Conservation (phyloP, 2,888 invertebrate genomes). For the Sinelater perroti region DNA sequence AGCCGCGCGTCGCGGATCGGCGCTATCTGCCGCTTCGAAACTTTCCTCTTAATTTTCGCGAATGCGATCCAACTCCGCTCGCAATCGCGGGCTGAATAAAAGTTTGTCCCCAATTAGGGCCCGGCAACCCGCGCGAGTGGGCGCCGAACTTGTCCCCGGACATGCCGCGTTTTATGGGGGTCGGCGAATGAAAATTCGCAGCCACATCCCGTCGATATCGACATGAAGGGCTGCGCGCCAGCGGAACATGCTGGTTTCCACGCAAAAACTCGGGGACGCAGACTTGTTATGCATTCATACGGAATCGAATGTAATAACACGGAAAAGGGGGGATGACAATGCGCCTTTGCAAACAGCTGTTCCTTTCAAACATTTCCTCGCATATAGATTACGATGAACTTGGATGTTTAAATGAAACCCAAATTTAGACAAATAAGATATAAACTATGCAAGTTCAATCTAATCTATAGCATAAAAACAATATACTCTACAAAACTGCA, state of each 20-base stretch:
- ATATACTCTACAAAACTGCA: too few relatives aligned
- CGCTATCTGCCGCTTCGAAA: conserved; percentile 11
- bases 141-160: background rate
- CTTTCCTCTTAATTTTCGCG: conserved; percentile 17
- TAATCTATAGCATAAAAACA: too few relatives aligned
- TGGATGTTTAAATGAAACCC: too few relatives aligned
- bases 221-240: conserved; percentile 2
- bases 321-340: conserved; percentile 7
- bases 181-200: conserved; percentile 4
- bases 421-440: too few relatives aligned
- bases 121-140: background rate
- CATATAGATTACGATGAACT: too few relatives aligned
- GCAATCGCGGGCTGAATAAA: conserved; percentile 1
- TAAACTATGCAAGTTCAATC: too few relatives aligned
- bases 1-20: too few relatives aligned
- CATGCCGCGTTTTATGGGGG: conserved; percentile 13
- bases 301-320: conserved; percentile 11
- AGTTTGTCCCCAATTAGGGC: background rate
- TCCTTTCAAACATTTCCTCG: too few relatives aligned
- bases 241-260: background rate
- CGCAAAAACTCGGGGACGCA: background rate
- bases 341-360: too few relatives aligned
- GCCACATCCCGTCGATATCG: conserved; percentile 12
- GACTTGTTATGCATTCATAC: conserved; percentile 12
- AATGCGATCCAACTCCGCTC: background rate